Evolutionary conservation across 1,140 invertebrate genomes (phyloP), one percentile per base, ranked within the genome.

Genomic region (Diorhabda sublineata): DNA sequence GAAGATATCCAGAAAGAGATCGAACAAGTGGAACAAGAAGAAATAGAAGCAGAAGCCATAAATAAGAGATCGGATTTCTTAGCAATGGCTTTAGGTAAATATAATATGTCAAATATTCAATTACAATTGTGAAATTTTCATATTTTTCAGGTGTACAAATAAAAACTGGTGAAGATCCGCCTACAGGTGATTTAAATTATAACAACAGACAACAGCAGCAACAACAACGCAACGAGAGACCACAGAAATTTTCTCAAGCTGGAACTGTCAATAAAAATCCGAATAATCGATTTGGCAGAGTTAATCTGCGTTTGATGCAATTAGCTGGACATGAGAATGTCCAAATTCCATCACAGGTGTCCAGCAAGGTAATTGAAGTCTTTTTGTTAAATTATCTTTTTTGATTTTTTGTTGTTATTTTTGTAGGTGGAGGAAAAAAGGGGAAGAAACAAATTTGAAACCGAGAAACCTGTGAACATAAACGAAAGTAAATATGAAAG

Each of bases 61-160:
- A 74, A 73, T 45, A 74, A 77, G 59, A 75, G 78, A 58, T 82
- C 80, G 5, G 80, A 83, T 61, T 78, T 79, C 3, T 73, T 83
- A 73, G 82, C 82, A 0, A 80, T 82, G 77, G 82, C 82, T 26
- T 74, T 83, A 26, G 73, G 65, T 67, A 60, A 67, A n/a, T 45
- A 11, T 11, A 59, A 7, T 59, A 52, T 52, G 47, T 52, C 9
- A 2, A 5, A 52, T 52, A 52, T 52, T 52, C 0, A 26, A 52
- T 52, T 52, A 9, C 47, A 52, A 52, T 6, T 52, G 9, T 52
- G 47, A 52, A 52, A 52, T 52, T 52, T 52, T 52, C 47, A 52
- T 52, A 52, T 52, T 11, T 64, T 8, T 56, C 47, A 64, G 81
- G 82, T n/a, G 82, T 83, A 2, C 77, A 81, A 67, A 78, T 81